Conservation (phyloP, 2,113 vertebrate genomes). For the Varanus komodoensis region DNA sequence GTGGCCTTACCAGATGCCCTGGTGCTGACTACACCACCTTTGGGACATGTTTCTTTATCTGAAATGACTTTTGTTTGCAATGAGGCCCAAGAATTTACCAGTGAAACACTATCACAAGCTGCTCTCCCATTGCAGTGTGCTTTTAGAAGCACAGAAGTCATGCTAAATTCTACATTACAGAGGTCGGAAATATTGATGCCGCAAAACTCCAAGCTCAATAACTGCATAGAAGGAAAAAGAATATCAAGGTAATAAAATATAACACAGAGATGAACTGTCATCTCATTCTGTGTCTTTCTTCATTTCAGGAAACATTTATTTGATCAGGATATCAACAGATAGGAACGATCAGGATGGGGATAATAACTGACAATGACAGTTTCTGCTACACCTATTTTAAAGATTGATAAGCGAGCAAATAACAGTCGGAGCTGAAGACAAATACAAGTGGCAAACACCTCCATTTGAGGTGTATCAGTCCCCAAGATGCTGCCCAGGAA, state of each 20-base stretch:
- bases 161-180: not conserved
- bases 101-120: not conserved
- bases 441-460: too few species aligned
- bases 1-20: not conserved
- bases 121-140: not conserved
- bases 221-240: not conserved
- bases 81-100: not conserved
- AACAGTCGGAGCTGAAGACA: not conserved
- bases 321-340: not conserved
- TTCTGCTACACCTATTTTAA: slow-evolving; percentile 16
- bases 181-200: slow-evolving; percentile 12
- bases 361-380: slow-evolving; percentile 15
- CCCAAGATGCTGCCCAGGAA: not conserved
- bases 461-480: too few species aligned
- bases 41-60: not conserved
- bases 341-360: not conserved
- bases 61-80: not conserved
- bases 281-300: not conserved
- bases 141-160: not conserved
- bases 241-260: slow-evolving; percentile 13
- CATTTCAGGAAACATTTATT: slow-evolving; percentile 25
- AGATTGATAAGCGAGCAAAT: slow-evolving; percentile 18
- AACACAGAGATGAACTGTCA: not conserved
- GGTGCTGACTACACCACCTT: not conserved
- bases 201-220: slow-evolving; percentile 33